Evolutionary conservation across 2,113 vertebrate species (phyloP).

Genomic region (Benitochromis conjunctus): DNA sequence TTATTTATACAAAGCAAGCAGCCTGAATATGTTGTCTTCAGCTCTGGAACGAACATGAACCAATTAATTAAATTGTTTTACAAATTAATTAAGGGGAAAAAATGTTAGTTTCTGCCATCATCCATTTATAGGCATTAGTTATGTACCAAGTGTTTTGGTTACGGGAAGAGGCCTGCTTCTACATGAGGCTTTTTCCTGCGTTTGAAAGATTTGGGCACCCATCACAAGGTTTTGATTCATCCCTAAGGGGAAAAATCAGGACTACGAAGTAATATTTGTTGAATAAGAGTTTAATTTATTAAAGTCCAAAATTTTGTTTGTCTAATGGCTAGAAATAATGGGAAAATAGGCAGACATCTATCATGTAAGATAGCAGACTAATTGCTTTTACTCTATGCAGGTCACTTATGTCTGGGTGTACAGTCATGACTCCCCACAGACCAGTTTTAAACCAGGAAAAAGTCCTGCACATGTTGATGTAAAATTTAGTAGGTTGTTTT

Average conservation of each 20-base stretch:
- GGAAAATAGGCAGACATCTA: background rate
- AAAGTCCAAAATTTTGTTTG: background rate
- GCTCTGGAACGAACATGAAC: background rate
- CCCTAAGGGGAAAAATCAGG: background rate
- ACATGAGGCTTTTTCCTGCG: background rate
- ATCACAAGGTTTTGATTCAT: background rate
- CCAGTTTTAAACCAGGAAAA: background rate
- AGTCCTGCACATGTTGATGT: background rate
- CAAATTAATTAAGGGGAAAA: background rate
- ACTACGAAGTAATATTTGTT: background rate
- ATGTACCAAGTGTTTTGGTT: background rate
- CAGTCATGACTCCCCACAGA: background rate
- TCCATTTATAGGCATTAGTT: background rate
- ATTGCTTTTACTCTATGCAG: background rate
- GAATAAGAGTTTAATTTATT: background rate
- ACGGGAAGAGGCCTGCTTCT: background rate
- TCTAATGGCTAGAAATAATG: background rate
- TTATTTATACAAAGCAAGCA: background rate
- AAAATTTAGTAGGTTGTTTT: background rate
- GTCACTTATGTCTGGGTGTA: background rate
- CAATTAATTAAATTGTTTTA: background rate
- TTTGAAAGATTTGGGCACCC: background rate
- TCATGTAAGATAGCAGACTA: background rate
- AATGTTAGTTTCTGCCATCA: background rate
- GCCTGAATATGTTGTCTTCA: background rate